These are phyloP conservation scores for Spisula solida DNA, from an alignment of 2,888 invertebrate species.

Conservation along the genomic window DNA sequence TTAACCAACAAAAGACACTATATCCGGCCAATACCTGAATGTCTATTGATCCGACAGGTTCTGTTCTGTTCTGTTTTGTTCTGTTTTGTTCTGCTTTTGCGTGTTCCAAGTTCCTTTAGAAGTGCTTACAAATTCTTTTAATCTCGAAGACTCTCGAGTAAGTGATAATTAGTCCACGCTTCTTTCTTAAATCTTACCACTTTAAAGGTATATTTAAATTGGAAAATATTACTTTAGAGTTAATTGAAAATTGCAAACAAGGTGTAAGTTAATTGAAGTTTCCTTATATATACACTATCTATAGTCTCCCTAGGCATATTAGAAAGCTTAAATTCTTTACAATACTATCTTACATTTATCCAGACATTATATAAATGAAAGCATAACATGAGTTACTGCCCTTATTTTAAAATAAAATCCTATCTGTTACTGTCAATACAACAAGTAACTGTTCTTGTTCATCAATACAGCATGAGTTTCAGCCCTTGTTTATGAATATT, in stretches of 20 bases:
- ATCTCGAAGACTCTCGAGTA: background rate
- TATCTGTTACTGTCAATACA: too few relatives aligned
- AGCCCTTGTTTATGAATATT: too few relatives aligned
- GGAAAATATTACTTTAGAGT: too few relatives aligned
- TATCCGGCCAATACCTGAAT: background rate
- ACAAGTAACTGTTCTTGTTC: too few relatives aligned
- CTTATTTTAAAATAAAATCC: too few relatives aligned
- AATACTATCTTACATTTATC: background rate
- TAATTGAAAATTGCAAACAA: too few relatives aligned
- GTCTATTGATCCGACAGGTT: background rate
- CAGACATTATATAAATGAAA: background rate
- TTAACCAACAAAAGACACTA: slow-evolving; percentile 17
- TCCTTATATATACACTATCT: too few relatives aligned
- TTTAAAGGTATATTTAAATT: background rate
- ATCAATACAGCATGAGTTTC: too few relatives aligned
- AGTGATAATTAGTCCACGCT: background rate
- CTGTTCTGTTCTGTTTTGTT: background rate
- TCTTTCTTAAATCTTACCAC: background rate
- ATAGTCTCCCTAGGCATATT: too few relatives aligned
- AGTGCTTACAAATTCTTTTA: background rate
- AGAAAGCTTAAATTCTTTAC: too few relatives aligned
- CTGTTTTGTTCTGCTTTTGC: too few relatives aligned
- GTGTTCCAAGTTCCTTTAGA: slow-evolving; percentile 9
- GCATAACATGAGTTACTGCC: background rate
- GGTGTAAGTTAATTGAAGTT: too few relatives aligned